Evolutionary conservation across 2,113 vertebrate species (phyloP), one percentile per base, ranked within the genome.

Genomic region (Ceuthmochares aereus): DNA sequence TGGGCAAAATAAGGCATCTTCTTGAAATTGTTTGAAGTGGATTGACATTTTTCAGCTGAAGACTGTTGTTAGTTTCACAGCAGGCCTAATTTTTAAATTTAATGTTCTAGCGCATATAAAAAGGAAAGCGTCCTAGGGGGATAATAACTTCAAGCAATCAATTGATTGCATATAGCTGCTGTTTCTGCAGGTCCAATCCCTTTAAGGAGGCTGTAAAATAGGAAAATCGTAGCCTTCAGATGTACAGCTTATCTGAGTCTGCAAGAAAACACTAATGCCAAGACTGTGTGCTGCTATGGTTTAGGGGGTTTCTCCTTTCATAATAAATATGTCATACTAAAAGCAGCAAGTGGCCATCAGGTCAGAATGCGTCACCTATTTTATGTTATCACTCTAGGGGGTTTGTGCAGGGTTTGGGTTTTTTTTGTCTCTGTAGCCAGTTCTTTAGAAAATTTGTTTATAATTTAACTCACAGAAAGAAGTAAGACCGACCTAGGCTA

Each of bases 91-190:
- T 96, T 96, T 96, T 93, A 92, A 95, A 92, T 92, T 92, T 95
- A 94, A 93, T 84, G 40, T 93, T 97, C 74, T 59, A 89, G 56
- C 51, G 1, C 90, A 85, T 89, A 94, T 87, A 94, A 89, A 93
- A 96, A 96, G 59, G 91, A 75, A 96, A 95, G 90, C 76, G 73
- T 96, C 81, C 94, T 97, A 93, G 92, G 92, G 90, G 73, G 95
- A 96, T 97, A 97, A 97, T 87, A 96, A 96, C 84, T 93, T 94
- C 70, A 45, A 91, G 96, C 96, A 96, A 95, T 93, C 81, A 97
- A 96, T 58, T 96, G 85, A 97, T 95, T 98, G 92, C 80, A 96
- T 69, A 89, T 69, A 90, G 81, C 93, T 87, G 72, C 54, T 79
- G 70, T 10, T 87, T 95, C 73, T 88, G 73, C 72, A 95, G 82